Percentiles rank a stretch among this genome's conserved stretches.
phyloP scores from a whole-genome alignment of 2,113 vertebrate genomes.

The Bambusicola thoracicus region DNA sequence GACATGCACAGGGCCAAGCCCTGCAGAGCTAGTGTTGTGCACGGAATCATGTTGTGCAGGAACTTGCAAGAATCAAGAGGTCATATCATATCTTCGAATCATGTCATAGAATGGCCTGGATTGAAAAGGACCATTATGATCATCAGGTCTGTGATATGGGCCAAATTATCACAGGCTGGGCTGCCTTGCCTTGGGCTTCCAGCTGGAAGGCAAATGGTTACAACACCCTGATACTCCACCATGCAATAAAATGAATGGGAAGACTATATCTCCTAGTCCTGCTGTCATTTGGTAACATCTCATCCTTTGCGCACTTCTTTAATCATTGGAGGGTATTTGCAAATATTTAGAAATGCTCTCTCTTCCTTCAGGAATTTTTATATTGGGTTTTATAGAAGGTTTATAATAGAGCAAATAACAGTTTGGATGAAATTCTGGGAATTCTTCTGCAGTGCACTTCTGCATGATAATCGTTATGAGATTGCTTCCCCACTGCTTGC shows the following conservation, averaged over 20 bases:
- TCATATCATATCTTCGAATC: too few relatives aligned
- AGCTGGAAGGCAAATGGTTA: slow-evolving; percentile 6
- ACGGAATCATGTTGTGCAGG: fast-evolving
- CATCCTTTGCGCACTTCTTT: slow-evolving; percentile 66
- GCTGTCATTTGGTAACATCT: slow-evolving; percentile 19
- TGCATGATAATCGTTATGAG: slow-evolving; percentile 76
- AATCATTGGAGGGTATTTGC: slow-evolving; percentile 74
- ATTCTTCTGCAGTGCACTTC: slow-evolving; percentile 72
- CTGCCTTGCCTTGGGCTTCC: neutral
- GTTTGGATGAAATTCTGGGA: slow-evolving; percentile 81
- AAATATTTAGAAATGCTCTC: slow-evolving; percentile 74
- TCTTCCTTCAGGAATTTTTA: slow-evolving; percentile 80
- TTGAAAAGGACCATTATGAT: too few relatives aligned
- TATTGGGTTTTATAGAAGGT: slow-evolving; percentile 77
- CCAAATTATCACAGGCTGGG: neutral
- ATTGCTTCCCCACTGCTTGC: slow-evolving; percentile 80
- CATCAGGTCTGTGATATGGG: neutral
- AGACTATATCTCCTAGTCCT: neutral
- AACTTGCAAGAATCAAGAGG: neutral
- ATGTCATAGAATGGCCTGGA: too few relatives aligned
- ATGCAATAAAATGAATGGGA: neutral
- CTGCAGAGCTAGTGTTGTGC: neutral
- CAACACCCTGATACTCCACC: neutral
- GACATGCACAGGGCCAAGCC: fast-evolving
- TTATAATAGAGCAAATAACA: slow-evolving; percentile 81